These are phyloP conservation scores for Ditula angustiorana DNA, from an alignment of 2,888 invertebrate species.

Conservation along the genomic window DNA sequence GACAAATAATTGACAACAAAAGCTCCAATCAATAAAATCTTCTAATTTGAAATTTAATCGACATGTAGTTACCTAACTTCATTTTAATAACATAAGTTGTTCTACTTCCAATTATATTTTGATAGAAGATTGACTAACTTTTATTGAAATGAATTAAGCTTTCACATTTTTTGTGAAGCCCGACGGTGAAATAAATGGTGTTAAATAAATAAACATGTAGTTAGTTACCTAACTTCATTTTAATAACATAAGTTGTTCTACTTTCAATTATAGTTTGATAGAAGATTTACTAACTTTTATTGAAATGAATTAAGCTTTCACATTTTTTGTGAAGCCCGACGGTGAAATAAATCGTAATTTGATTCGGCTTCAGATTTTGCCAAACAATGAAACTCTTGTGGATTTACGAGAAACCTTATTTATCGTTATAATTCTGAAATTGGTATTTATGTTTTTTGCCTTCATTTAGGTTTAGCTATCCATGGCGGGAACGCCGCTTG, in stretches of 20 bases:
- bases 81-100: too few species aligned
- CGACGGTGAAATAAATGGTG: slow-evolving; percentile 3
- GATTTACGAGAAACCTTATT: slow-evolving; percentile 1
- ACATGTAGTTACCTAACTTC: too few species aligned
- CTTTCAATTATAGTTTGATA: not conserved
- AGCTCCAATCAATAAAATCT: too few species aligned
- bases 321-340: not conserved
- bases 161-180: slow-evolving; percentile 1
- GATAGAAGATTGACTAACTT: not conserved
- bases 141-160: not conserved
- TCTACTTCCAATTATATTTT: not conserved
- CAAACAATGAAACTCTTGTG: not conserved
- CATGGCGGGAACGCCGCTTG: too few species aligned
- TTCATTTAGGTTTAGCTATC: not conserved
- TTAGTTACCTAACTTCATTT: too few species aligned
- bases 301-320: slow-evolving; percentile 2
- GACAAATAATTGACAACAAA: too few species aligned
- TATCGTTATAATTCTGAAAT: not conserved
- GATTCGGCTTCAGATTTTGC: not conserved
- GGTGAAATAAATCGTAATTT: slow-evolving; percentile 6
- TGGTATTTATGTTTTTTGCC: not conserved
- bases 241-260: too few species aligned
- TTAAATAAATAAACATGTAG: too few species aligned
- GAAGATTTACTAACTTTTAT: not conserved
- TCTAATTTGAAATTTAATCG: not conserved